Conservation (phyloP, 2,113 vertebrate species). For the Tragelaphus imberbis region DNA sequence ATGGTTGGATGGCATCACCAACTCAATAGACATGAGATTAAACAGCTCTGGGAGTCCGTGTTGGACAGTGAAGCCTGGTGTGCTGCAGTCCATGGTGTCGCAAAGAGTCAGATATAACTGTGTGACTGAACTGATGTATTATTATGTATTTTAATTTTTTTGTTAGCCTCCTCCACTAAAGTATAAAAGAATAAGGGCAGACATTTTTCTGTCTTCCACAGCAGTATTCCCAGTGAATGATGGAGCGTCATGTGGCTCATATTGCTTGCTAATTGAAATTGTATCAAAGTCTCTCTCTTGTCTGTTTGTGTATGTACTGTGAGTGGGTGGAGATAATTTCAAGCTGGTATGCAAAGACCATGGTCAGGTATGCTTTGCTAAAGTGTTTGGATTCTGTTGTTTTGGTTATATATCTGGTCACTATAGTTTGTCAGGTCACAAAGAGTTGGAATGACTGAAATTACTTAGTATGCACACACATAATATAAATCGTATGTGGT, state of each 20-base stretch:
- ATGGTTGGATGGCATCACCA: background rate
- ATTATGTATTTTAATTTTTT: background rate
- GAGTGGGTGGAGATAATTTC: background rate
- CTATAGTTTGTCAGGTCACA: background rate
- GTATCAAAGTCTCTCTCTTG: background rate
- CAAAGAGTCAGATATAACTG: background rate
- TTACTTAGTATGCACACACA: background rate
- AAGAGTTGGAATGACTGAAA: background rate
- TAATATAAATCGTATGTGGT: background rate
- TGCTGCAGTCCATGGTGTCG: background rate
- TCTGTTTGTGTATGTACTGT: background rate
- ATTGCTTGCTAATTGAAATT: background rate
- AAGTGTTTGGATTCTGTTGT: background rate
- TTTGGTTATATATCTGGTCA: background rate
- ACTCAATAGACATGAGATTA: background rate
- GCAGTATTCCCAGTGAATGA: background rate
- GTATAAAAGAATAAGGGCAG: background rate
- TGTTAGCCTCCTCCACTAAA: background rate
- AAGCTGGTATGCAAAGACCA: background rate
- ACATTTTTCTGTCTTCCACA: background rate
- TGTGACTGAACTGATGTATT: background rate
- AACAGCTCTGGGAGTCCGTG: background rate
- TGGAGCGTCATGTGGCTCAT: background rate
- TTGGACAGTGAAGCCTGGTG: rapidly evolving
- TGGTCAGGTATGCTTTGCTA: background rate